Evolutionary conservation across 2,797 vertebrate genomes (phyloP).

Genomic region (Dermochelys coriacea): DNA sequence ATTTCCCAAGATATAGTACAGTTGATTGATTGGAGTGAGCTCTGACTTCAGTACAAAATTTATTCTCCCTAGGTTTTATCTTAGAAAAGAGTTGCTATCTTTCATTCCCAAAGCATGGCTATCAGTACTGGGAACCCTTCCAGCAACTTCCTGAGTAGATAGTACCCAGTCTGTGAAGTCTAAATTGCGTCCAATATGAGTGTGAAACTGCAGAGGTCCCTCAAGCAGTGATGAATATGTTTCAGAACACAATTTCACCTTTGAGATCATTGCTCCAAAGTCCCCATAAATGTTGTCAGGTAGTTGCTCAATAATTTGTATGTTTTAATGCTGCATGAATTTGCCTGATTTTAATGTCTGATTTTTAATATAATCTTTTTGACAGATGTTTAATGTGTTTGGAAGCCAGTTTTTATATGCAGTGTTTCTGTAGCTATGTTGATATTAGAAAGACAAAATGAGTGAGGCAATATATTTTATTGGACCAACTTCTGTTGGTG

Average conservation of each 20-base stretch:
- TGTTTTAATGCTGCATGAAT: neutral
- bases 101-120: slow-evolving; percentile 28
- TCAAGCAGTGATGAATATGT: neutral
- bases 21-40: slow-evolving; percentile 39
- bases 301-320: neutral
- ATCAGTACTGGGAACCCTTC: neutral
- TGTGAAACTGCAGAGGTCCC: neutral
- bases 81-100: slow-evolving; percentile 33
- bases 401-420: neutral
- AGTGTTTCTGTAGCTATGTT: neutral
- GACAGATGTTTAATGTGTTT: neutral
- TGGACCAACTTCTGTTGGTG: neutral
- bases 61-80: slow-evolving; percentile 44
- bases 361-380: neutral
- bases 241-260: neutral
- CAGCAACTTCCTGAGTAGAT: neutral
- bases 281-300: neutral
- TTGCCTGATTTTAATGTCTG: neutral
- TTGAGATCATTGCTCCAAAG: neutral
- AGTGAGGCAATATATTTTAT: neutral
- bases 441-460: neutral
- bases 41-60: neutral
- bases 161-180: neutral
- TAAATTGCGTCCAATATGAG: neutral
- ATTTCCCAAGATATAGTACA: slow-evolving; percentile 27